Base-by-base conservation (phyloP, 2,113 vertebrate species). In the Gymnogyps californianus region DNA sequence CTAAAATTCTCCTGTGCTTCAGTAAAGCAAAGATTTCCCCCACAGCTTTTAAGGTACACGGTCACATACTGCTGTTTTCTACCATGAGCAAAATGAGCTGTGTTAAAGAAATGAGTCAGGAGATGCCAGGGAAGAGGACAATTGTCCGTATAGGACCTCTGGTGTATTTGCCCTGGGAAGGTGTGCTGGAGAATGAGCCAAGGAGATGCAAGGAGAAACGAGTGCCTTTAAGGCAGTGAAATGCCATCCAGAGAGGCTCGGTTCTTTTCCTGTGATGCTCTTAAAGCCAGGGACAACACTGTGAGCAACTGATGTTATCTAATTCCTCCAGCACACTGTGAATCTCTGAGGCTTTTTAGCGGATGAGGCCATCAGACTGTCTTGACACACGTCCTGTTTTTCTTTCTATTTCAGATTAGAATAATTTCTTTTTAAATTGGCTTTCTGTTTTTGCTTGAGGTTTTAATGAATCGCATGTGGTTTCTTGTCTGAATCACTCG, bases 351-450 rank as follows among this genome's bases (percentile, higher is more conserved):
- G 94, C 51, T 55, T 83, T 95, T 89, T 59, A 76, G 42, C 0
- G 0, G 16, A 26, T 9, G 24, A 93, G 55, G 34, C 57, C 64
- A 44, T 89, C 77, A 87, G 49, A 34, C 66, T 79, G 54, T 87
- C 47, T 71, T 92, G 81, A 77, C 58, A 62, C n/a, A 69, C 13
- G 1, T 46, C 66, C 49, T 44, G 13, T n/a, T 94, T 94, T 87
- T 70, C 83, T 80, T 77, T 87, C 52, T 93, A 19, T 46, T 81
- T 94, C 77, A 86, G 66, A 84, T 80, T 89, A 91, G 36, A 96
- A 85, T 55, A 52, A 69, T 85, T 84, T 83, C 25, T 92, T 85
- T 87, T 84, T 36, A 31, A 90, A 90, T 52, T 72, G 44, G 19
- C 52, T 88, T 83, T 38, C 42, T 52, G 6, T 13, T 95, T 80